These are phyloP conservation scores for Colostygia pectinataria DNA, from an alignment of 2,888 invertebrate genomes.

Conservation along the genomic window DNA sequence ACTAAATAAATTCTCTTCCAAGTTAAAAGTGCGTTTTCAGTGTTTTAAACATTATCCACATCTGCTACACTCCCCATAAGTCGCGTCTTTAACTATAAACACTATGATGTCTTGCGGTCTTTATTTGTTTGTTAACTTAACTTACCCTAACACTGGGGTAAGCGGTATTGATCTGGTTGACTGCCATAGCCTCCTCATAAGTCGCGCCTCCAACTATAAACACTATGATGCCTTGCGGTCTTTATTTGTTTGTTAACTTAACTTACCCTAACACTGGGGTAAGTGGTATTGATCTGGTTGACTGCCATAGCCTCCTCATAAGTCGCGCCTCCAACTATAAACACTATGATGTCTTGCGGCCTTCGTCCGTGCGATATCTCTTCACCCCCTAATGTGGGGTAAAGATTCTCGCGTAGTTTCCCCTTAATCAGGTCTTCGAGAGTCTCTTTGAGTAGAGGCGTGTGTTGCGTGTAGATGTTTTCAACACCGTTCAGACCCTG, in stretches of 20 bases:
- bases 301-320: slow-evolving; percentile 97
- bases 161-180: slow-evolving; percentile 88
- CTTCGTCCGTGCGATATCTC: slow-evolving; percentile 78
- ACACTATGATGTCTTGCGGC: slow-evolving; percentile 97
- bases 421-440: slow-evolving; percentile 96
- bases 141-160: slow-evolving; percentile 86
- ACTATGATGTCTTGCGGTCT: too few species aligned
- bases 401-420: slow-evolving; percentile 92
- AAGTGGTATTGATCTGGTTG: slow-evolving; percentile 87
- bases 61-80: too few species aligned
- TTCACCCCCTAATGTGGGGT: slow-evolving; percentile 91
- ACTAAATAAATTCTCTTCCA: too few species aligned
- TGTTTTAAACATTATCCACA: too few species aligned
- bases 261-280: slow-evolving; percentile 85
- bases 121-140: not conserved
- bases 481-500: slow-evolving; percentile 96
- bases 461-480: slow-evolving; percentile 99
- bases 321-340: slow-evolving; percentile 97
- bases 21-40: too few species aligned
- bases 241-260: not conserved
- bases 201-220: slow-evolving; percentile 98
- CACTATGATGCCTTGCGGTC: not conserved
- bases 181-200: slow-evolving; percentile 95
- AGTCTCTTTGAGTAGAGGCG: slow-evolving; percentile 94
- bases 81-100: too few species aligned